Evolutionary conservation across 2,888 invertebrate species (phyloP), one percentile per base, ranked within the genome.

Genomic region (Dolomedes plantarius): DNA sequence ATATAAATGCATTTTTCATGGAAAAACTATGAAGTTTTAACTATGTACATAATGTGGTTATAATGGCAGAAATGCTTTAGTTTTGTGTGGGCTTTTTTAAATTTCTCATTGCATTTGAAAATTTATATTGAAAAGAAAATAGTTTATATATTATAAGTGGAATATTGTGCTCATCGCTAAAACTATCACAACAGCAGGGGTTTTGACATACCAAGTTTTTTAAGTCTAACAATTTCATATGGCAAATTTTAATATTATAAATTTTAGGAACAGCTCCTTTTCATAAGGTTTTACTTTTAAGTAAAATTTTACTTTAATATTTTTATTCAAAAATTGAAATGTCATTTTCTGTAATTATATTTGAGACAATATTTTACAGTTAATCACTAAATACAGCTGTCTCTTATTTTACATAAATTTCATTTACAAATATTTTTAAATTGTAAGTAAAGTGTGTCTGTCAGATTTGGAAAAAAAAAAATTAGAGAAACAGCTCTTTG

Each of bases 11-110:
- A 31, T 68, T 3, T 32, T 68, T 82, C 69, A 75, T 69, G 50
- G 23, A 69, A 75, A 75, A 75, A 64, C 23, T 69, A 23, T 56
- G 46, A 75, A 75, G 39, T 74, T 82, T 71, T 64, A 75, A 71
- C 69, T 75, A 56, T 82, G 82, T 82, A 82, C 69, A 82, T 82
- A 82, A 62, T 75, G 82, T 75, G 75, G 73, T 75, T 75, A 65
- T 80, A 29, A 81, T 69, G 46, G 74, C 65, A 65, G 65, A 75
- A 69, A 46, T 80, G 75, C 75, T 56, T 82, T 75, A 27, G 67
- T 75, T 82, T 75, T 75, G 69, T 75, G 67, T 82, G 79, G 65
- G 72, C 73, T 80, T 79, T 80, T 78, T 71, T 23, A 56, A 56
- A 56, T 56, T 56, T 56, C 19, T 56, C 56, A 56, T 19, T 56